These are phyloP conservation scores for Rhinogobio ventralis DNA, from an alignment of 2,797 vertebrate genomes.

Conservation along the genomic window DNA sequence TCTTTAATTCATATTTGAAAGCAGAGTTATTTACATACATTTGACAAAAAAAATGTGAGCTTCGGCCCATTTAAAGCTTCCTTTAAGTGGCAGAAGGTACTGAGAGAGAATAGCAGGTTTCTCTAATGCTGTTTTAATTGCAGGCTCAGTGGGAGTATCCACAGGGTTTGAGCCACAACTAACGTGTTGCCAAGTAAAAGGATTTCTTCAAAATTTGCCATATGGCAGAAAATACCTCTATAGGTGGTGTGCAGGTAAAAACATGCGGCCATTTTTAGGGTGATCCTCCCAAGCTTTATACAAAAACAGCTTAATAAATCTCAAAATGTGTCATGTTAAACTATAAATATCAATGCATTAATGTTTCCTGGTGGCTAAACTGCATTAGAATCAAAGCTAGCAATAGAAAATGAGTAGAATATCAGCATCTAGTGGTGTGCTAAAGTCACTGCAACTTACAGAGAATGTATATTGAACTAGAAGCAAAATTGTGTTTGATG, in stretches of 20 bases:
- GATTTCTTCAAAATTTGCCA: constrained; percentile 64
- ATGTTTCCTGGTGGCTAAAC: not conserved
- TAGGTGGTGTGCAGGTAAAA: constrained; percentile 17
- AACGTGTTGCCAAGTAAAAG: constrained; percentile 61
- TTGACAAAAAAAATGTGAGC: not conserved
- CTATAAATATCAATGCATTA: not conserved
- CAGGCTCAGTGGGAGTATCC: constrained; percentile 52
- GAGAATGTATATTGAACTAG: not conserved
- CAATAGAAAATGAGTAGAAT: constrained; percentile 39
- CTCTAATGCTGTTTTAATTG: constrained; percentile 72
- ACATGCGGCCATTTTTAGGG: not conserved
- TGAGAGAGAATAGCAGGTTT: constrained; percentile 57
- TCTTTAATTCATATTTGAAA: not conserved
- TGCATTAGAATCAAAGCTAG: not conserved
- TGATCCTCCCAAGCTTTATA: not conserved
- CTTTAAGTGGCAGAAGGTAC: constrained; percentile 49
- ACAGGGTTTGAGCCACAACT: constrained; percentile 49
- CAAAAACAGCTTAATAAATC: not conserved
- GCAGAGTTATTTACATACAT: constrained; percentile 1
- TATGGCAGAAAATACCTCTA: constrained; percentile 51
- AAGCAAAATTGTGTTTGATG: constrained; percentile 1
- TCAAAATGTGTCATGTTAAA: not conserved
- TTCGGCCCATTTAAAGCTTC: constrained; percentile 3
- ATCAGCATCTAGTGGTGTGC: constrained; percentile 68
- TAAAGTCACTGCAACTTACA: constrained; percentile 53